phyloP scores from a whole-genome alignment of 2,113 vertebrate genomes.

The Echinops telfairi region DNA sequence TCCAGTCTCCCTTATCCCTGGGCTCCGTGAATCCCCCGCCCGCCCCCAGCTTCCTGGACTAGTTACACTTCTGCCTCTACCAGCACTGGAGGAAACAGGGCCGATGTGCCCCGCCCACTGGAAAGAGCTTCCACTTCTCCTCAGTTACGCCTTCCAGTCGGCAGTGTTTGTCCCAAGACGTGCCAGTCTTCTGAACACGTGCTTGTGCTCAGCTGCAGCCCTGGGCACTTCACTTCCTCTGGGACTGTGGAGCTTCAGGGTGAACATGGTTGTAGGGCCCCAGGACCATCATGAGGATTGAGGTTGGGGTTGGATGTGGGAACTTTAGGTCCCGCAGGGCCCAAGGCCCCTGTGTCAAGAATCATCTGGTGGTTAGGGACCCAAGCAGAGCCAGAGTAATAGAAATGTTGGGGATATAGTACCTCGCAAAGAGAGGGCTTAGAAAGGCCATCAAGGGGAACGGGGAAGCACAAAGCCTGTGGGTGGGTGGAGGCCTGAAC shows the following conservation, averaged over 20 bases:
- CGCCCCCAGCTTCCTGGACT: background rate
- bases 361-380: background rate
- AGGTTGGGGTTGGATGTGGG: background rate
- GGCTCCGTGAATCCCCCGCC: background rate
- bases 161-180: background rate
- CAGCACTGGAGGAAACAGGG: background rate
- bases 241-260: background rate
- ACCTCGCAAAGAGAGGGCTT: background rate
- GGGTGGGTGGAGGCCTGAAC: background rate
- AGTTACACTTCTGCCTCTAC: background rate
- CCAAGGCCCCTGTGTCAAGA: slow-evolving; percentile 1
- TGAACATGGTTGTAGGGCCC: background rate
- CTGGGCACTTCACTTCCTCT: background rate
- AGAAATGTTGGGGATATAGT: background rate
- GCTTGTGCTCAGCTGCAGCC: background rate
- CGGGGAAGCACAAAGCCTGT: too few relatives aligned
- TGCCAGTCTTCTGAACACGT: background rate
- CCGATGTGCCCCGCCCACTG: background rate
- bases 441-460: background rate
- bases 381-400: background rate
- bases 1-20: background rate
- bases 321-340: background rate
- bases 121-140: background rate
- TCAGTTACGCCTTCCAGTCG: background rate
- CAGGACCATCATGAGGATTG: background rate